A percentile compares a stretch with the other conserved stretches of the same genome.
These are phyloP conservation scores for Sepiola atlantica DNA, from an alignment of 2,888 invertebrate genomes.

Conservation along the genomic window DNA sequence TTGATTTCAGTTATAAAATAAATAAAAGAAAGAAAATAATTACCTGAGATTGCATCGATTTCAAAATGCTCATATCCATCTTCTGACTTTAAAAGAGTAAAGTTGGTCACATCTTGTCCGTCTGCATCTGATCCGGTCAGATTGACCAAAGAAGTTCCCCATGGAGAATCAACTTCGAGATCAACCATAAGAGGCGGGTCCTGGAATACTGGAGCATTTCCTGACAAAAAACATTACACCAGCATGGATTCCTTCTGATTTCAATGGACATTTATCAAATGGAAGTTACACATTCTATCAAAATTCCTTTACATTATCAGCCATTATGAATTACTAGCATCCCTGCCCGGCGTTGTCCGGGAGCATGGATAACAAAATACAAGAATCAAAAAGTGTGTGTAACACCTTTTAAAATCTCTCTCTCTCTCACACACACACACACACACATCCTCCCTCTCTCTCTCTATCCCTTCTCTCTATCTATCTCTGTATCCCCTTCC, in stretches of 20 bases:
- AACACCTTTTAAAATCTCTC: no score
- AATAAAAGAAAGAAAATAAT: background rate
- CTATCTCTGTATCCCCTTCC: no score
- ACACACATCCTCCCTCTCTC: no score
- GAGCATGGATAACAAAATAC: no score
- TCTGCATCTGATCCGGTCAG: background rate
- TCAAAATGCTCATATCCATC: background rate
- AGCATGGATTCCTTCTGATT: background rate
- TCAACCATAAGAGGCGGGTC: background rate
- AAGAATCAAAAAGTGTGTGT: no score
- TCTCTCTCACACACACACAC: no score
- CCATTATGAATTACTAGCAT: no score
- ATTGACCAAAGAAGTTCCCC: background rate
- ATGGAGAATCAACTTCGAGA: background rate
- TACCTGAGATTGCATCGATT: background rate
- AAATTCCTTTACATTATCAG: no score
- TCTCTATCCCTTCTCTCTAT: no score
- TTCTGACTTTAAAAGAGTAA: conserved; percentile 10
- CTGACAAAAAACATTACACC: background rate
- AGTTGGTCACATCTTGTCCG: background rate
- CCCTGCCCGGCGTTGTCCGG: no score
- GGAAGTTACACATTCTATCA: no score
- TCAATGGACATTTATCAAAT: background rate
- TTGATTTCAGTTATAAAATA: background rate
- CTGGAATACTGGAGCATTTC: conserved; percentile 34